Evolutionary conservation across 2,888 invertebrate species (phyloP).

Genomic region (Eudemis profundana): DNA sequence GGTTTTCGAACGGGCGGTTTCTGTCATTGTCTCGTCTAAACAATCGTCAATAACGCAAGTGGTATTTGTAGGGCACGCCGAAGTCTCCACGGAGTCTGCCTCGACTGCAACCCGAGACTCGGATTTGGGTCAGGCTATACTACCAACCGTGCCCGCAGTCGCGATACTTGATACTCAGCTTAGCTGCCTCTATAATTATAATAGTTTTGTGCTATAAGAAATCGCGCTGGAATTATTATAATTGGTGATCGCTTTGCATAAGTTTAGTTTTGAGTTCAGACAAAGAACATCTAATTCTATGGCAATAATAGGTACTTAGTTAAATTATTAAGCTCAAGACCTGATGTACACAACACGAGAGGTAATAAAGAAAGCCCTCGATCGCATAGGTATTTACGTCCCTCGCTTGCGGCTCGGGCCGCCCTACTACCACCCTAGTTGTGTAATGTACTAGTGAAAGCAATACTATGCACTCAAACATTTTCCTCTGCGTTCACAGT

Average conservation of each 20-base stretch:
- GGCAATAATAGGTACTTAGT: no score
- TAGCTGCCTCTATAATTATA: slow-evolving; percentile 1
- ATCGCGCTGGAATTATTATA: neutral
- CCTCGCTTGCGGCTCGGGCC: no score
- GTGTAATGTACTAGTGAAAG: no score
- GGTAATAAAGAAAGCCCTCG: no score
- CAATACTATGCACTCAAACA: no score
- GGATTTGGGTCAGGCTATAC: slow-evolving; percentile 23
- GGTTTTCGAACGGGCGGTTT: no score
- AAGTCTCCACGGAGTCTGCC: slow-evolving; percentile 30
- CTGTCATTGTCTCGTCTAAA: neutral
- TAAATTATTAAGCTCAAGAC: no score
- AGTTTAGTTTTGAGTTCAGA: neutral
- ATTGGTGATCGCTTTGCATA: neutral
- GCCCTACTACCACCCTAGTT: no score
- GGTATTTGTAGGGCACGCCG: neutral
- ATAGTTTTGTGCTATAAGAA: neutral
- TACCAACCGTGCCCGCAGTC: neutral
- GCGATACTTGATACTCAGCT: slow-evolving; percentile 23
- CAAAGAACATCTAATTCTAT: no score
- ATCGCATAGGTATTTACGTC: no score
- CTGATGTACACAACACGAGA: no score
- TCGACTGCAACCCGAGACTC: slow-evolving; percentile 11
- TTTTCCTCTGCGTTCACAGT: no score
- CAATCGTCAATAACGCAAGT: neutral